phyloP scores from a whole-genome alignment of 2,797 vertebrate species.

The Morus bassanus region DNA sequence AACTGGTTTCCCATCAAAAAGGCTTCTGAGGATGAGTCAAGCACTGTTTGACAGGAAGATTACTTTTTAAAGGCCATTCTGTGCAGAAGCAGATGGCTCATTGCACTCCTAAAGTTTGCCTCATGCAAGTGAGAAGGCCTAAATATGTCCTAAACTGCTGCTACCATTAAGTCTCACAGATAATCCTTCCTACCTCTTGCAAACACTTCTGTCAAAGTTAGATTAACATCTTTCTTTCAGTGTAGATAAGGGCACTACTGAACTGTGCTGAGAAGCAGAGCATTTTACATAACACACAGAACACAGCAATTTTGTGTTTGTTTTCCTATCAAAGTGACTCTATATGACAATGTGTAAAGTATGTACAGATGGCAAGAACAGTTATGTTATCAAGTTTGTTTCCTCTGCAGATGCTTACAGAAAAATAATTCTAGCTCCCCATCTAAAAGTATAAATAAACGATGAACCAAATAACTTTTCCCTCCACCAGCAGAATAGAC shows the following conservation, averaged over 20 bases:
- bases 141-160: conserved; percentile 39
- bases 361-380: conserved; percentile 41
- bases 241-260: neutral
- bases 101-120: neutral
- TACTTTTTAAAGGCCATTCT: neutral
- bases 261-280: neutral
- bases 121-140: neutral
- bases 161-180: conserved; percentile 1
- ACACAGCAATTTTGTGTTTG: neutral
- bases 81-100: conserved; percentile 30
- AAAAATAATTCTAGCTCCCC: conserved; percentile 14
- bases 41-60: neutral
- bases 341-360: conserved; percentile 26
- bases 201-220: conserved; percentile 30
- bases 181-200: conserved; percentile 21
- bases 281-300: neutral
- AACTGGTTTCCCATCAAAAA: neutral
- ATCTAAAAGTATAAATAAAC: conserved; percentile 15
- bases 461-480: conserved; percentile 5
- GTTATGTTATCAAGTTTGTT: conserved; percentile 20
- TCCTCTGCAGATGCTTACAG: conserved; percentile 7
- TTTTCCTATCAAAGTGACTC: conserved; percentile 34
- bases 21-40: neutral
- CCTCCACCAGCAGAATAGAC: neutral
- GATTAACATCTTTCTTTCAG: neutral